Percentiles rank a stretch among this genome's conserved stretches.
Evolutionary conservation across 2,797 vertebrate genomes (phyloP).

Genomic region (Anabas testudineus): DNA sequence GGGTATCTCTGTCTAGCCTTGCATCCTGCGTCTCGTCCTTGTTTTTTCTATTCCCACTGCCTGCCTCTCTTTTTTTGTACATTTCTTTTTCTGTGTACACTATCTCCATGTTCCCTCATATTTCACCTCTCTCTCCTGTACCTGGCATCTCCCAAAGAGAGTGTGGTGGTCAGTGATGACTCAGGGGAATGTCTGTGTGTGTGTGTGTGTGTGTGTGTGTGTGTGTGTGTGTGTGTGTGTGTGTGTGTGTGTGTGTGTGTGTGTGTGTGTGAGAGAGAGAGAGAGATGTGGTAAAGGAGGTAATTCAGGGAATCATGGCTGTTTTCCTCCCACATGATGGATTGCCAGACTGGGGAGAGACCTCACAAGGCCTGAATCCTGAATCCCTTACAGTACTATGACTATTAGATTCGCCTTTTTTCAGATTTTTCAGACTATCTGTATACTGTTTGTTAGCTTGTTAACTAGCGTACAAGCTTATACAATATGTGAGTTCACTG

Average conservation of each 20-base stretch:
- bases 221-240: conserved; percentile 31
- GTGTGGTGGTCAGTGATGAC: conserved; percentile 44
- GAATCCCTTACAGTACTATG: conserved; percentile 11
- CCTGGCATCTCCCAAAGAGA: conserved; percentile 53
- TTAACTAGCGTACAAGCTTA: not conserved
- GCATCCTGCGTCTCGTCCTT: conserved; percentile 8
- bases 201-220: conserved; percentile 27
- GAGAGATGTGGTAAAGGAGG: too few relatives aligned
- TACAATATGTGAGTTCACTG: not conserved
- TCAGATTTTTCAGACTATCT: conserved; percentile 21
- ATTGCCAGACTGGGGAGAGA: conserved; percentile 52
- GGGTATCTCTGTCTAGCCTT: conserved; percentile 23
- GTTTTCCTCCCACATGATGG: conserved; percentile 61
- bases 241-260: conserved; percentile 30
- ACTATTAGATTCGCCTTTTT: conserved; percentile 32
- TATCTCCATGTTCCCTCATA: conserved; percentile 18
- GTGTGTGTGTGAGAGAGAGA: conserved; percentile 26
- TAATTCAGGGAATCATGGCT: conserved; percentile 61
- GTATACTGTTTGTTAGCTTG: not conserved
- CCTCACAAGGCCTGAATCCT: conserved; percentile 40
- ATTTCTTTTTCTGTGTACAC: not conserved
- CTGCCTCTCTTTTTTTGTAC: not conserved
- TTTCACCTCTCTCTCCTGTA: conserved; percentile 30
- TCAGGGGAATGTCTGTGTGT: conserved; percentile 44
- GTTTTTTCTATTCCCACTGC: not conserved